phyloP scores from a whole-genome alignment of 2,113 vertebrate genomes.

The Nothoprocta pentlandii region DNA sequence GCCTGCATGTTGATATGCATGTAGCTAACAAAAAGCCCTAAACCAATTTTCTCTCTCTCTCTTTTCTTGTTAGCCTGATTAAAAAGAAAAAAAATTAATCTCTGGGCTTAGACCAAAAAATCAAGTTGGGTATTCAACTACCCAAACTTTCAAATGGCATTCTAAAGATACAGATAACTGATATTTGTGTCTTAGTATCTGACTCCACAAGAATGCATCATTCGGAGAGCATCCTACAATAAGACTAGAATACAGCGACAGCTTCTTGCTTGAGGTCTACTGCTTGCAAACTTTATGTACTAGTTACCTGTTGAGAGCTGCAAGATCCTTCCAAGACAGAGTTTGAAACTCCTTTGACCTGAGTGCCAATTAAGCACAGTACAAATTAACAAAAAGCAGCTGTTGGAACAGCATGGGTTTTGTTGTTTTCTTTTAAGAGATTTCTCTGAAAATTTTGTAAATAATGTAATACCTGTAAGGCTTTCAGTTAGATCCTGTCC shows the following conservation, averaged over 20 bases:
- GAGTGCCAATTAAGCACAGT: conserved; percentile 3
- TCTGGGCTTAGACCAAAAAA: neutral
- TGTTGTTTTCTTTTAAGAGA: neutral
- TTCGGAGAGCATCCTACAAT: neutral
- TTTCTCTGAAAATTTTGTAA: neutral
- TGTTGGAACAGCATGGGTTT: neutral
- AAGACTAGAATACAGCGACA: neutral
- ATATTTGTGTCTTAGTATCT: neutral
- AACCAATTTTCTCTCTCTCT: neutral
- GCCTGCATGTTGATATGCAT: neutral
- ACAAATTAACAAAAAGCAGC: conserved; percentile 13
- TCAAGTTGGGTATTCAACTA: neutral
- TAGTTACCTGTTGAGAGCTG: neutral
- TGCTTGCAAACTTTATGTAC: neutral
- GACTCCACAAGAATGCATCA: neutral
- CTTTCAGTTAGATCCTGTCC: neutral
- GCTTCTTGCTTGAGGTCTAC: neutral
- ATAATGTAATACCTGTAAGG: neutral
- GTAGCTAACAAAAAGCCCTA: neutral
- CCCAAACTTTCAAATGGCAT: neutral
- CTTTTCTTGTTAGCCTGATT: neutral
- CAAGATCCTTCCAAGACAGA: neutral
- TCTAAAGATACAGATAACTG: neutral
- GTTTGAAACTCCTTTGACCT: neutral
- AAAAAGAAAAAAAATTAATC: neutral